Percentiles rank a stretch among this genome's conserved stretches.
These are phyloP conservation scores for Noctua pronuba DNA, from an alignment of 2,888 invertebrate species.

Conservation along the genomic window DNA sequence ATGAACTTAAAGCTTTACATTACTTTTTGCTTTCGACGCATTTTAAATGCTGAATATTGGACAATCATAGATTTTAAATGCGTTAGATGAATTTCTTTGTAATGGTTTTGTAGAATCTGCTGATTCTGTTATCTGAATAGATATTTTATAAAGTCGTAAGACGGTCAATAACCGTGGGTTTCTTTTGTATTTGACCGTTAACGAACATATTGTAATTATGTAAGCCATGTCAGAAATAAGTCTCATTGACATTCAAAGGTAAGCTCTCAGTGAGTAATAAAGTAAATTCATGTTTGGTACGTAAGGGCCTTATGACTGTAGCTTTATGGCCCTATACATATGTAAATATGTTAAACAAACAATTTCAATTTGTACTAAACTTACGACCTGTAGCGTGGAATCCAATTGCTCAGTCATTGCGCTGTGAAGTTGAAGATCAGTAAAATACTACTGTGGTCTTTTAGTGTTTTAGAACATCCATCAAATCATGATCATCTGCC, in stretches of 20 bases:
- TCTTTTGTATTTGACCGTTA: neutral
- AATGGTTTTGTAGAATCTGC: constrained; percentile 2
- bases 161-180: neutral
- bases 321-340: too few species aligned
- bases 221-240: neutral
- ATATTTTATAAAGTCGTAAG: neutral
- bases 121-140: neutral
- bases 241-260: neutral
- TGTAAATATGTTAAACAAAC: too few species aligned
- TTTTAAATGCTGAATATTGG: constrained; percentile 7
- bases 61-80: neutral
- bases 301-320: too few species aligned
- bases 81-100: neutral
- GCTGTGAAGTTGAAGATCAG: neutral
- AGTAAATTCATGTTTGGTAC: too few species aligned
- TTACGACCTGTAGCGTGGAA: too few species aligned
- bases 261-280: neutral
- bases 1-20: constrained; percentile 1
- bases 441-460: neutral
- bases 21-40: constrained; percentile 20
- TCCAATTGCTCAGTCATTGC: too few species aligned
- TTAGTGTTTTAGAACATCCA: neutral
- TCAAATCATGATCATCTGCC: too few species aligned
- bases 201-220: neutral
- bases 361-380: too few species aligned